Evolutionary conservation across 2,888 invertebrate genomes (phyloP).

Genomic region (Cantharis lateralis): DNA sequence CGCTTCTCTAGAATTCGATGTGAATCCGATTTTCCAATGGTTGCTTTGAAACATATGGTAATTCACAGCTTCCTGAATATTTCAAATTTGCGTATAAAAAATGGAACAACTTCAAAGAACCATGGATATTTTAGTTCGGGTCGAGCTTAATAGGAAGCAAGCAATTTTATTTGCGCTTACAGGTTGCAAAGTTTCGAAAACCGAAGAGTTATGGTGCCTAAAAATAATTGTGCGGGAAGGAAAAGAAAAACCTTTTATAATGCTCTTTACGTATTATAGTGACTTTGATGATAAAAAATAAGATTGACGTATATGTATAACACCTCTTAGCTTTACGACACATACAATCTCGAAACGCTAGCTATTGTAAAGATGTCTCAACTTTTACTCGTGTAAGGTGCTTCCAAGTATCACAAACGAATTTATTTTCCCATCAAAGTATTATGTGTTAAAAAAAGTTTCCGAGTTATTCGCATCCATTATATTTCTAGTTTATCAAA

Average conservation of each 20-base stretch:
- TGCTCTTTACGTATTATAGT: neutral
- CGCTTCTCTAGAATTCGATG: constrained; percentile 17
- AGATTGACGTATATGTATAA: neutral
- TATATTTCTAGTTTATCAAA: neutral
- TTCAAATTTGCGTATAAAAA: constrained; percentile 11
- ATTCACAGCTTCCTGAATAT: constrained; percentile 12
- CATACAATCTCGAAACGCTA: neutral
- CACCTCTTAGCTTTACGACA: neutral
- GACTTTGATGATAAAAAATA: neutral
- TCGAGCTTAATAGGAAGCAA: neutral
- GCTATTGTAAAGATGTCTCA: neutral
- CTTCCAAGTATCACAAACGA: neutral
- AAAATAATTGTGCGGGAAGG: neutral
- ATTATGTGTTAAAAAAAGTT: neutral
- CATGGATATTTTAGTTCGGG: neutral
- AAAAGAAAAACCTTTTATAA: neutral
- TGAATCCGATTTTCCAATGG: constrained; percentile 23
- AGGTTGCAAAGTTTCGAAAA: neutral
- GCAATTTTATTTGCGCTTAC: neutral
- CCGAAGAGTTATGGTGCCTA: neutral
- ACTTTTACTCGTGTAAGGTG: neutral
- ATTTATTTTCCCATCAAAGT: neutral
- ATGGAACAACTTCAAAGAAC: constrained; percentile 15
- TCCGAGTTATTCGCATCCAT: neutral
- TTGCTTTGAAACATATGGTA: constrained; percentile 23